Evolutionary conservation across 2,888 invertebrate species (phyloP).

Genomic region (Hypomecis punctinalis): DNA sequence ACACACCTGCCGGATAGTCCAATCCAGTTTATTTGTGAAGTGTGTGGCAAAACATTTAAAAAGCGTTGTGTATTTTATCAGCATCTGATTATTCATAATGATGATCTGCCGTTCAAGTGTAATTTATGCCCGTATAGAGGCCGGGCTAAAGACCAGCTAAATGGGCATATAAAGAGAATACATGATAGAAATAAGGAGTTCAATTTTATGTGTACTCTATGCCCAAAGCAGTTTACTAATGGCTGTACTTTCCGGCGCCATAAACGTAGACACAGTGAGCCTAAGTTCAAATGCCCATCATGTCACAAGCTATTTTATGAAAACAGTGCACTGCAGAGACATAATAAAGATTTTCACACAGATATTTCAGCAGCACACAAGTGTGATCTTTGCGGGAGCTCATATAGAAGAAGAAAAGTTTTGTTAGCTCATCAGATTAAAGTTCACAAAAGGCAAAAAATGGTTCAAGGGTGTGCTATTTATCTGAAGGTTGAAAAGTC

Average conservation of each 20-base stretch:
- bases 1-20: neutral
- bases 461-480: neutral
- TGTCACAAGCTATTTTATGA: slow-evolving; percentile 2
- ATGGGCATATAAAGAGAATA: neutral
- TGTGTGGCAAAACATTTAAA: slow-evolving; percentile 3
- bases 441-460: slow-evolving; percentile 3
- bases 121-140: slow-evolving; percentile 13
- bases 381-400: slow-evolving; percentile 1
- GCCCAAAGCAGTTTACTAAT: neutral
- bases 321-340: neutral
- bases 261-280: slow-evolving; percentile 1
- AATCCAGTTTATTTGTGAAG: neutral
- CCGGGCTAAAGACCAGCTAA: neutral
- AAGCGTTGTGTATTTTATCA: neutral
- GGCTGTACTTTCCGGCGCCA: neutral
- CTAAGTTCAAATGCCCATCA: neutral
- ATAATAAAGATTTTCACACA: neutral
- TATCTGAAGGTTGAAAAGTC: neutral
- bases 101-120: slow-evolving; percentile 13
- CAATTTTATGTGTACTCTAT: neutral
- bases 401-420: neutral
- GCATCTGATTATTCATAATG: neutral
- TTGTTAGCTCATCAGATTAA: slow-evolving; percentile 4
- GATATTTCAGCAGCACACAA: neutral
- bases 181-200: neutral